Percentiles rank a stretch among this genome's conserved stretches.
These are phyloP conservation scores for Dascyllus trimaculatus DNA, from an alignment of 2,113 vertebrate species.

Conservation along the genomic window DNA sequence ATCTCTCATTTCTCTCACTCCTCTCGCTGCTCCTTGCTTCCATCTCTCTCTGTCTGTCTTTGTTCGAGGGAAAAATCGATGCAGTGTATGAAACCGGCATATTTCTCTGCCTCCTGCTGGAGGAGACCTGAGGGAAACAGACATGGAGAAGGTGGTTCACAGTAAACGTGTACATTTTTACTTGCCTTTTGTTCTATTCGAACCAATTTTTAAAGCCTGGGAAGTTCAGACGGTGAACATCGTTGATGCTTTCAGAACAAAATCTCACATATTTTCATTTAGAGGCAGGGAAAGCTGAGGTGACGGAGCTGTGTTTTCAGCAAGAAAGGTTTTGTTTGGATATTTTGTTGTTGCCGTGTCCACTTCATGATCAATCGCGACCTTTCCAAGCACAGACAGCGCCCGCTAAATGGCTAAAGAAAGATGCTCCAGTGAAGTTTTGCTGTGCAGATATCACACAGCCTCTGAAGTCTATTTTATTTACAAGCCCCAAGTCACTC, in stretches of 20 bases:
- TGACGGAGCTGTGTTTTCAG: not conserved
- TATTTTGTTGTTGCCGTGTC: not conserved
- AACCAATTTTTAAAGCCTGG: not conserved
- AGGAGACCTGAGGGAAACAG: constrained; percentile 55
- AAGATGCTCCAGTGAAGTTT: not conserved
- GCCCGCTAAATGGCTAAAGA: not conserved
- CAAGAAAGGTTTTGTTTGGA: not conserved
- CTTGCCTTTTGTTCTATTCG: constrained; percentile 6
- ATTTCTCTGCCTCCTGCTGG: constrained; percentile 72
- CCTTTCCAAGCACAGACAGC: not conserved
- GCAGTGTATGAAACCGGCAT: constrained; percentile 76
- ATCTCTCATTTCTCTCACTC: constrained; percentile 62
- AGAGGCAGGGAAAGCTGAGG: not conserved
- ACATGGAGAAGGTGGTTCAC: constrained; percentile 36
- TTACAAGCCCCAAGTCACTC: not conserved
- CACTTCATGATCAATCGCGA: not conserved
- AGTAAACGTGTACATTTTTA: constrained; percentile 29
- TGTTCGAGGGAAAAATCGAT: constrained; percentile 80
- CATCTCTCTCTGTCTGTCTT: constrained; percentile 72
- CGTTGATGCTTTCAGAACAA: not conserved
- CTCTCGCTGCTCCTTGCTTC: constrained; percentile 44
- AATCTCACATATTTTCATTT: not conserved
- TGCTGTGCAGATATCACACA: not conserved
- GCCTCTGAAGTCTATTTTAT: not conserved
- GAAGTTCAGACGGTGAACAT: not conserved